Conservation (phyloP, 2,888 invertebrate species). For the Pristionchus arcanus region DNA sequence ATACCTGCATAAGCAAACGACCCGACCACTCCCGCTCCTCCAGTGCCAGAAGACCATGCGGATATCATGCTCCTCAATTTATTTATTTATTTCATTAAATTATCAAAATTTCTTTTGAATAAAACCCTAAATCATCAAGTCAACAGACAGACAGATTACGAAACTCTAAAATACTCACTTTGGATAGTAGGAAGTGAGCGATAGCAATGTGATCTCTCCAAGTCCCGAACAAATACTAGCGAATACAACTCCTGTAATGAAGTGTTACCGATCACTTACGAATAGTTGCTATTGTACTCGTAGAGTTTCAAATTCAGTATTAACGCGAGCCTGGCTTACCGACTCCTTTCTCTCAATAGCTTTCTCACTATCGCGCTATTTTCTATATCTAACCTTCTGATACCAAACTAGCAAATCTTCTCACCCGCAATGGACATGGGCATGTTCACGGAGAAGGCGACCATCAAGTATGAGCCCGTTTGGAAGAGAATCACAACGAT, state of each 20-base stretch:
- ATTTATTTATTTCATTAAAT: background rate
- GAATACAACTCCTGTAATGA: conserved; percentile 83
- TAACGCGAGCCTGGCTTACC: no score
- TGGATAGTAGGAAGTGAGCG: conserved; percentile 86
- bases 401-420: background rate
- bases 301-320: no score
- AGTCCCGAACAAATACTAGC: conserved; percentile 89
- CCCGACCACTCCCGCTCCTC: conserved; percentile 88
- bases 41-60: conserved; percentile 90
- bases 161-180: conserved; percentile 81
- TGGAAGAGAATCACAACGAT: conserved; percentile 72
- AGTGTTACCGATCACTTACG: no score
- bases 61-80: conserved; percentile 87
- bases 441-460: conserved; percentile 74
- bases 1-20: conserved; percentile 84
- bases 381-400: no score
- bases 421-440: conserved; percentile 70
- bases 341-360: no score
- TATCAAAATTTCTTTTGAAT: no score
- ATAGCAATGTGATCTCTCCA: conserved; percentile 88
- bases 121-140: no score
- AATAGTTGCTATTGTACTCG: no score
- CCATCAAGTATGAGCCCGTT: conserved; percentile 74
- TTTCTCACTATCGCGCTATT: no score
- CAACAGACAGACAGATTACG: no score